Conservation (phyloP, 2,797 vertebrate genomes). For the Pachyuromys duprasi region DNA sequence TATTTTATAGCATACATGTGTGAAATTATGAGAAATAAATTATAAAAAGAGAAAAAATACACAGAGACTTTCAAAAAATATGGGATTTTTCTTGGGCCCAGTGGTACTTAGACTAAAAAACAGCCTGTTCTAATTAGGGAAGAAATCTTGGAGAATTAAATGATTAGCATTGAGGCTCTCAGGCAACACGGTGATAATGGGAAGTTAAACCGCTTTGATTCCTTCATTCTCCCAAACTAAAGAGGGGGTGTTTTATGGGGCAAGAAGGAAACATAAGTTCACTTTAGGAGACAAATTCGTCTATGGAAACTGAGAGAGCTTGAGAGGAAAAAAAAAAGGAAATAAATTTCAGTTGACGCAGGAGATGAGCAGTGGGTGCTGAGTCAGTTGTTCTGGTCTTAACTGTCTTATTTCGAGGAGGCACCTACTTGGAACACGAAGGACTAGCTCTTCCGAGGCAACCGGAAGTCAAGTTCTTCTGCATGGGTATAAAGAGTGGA, state of each 20-base stretch:
- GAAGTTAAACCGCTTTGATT: not conserved
- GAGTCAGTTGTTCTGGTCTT: not conserved
- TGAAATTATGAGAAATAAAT: not conserved
- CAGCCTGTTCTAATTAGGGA: constrained; percentile 10
- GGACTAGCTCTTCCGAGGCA: not conserved
- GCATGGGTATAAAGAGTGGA: not conserved
- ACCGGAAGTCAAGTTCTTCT: not conserved
- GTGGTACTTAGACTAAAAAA: not conserved
- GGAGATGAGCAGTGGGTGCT: not conserved
- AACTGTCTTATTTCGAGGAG: not conserved
- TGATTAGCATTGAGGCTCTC: not conserved
- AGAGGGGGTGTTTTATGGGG: not conserved
- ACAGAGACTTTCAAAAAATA: not conserved
- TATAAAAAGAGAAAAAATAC: not conserved
- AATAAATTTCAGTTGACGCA: not conserved
- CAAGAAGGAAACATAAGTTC: not conserved
- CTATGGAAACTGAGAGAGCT: not conserved
- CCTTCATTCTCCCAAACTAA: not conserved
- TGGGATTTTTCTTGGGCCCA: not conserved
- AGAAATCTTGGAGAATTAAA: constrained; percentile 34
- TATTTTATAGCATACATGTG: not conserved
- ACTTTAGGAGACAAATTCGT: not conserved
- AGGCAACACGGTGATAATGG: not conserved
- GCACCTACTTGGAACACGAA: not conserved
- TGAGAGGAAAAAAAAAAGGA: not conserved